Evolutionary conservation across 2,888 invertebrate genomes (phyloP).

Genomic region (Sinhomidia bicolor): DNA sequence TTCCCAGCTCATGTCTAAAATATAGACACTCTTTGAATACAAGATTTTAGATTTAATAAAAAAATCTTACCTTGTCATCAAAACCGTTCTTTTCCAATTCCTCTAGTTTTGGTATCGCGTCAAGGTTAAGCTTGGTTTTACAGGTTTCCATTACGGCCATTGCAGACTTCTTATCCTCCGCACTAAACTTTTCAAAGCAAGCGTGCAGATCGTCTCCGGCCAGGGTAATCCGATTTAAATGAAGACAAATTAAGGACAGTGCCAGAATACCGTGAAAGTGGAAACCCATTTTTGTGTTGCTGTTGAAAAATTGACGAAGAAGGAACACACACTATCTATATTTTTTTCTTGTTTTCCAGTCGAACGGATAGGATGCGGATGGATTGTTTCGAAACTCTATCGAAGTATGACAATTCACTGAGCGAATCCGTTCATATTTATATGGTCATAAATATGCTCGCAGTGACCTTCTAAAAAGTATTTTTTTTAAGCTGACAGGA

Average conservation of each 20-base stretch:
- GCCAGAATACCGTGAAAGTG: neutral
- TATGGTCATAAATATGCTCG: neutral
- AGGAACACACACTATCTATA: no score
- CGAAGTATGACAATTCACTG: neutral
- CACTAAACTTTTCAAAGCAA: slow-evolving; percentile 62
- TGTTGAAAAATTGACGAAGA: no score
- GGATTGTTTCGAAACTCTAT: neutral
- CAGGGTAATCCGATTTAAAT: slow-evolving; percentile 52
- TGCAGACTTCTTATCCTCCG: slow-evolving; percentile 51
- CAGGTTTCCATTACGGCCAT: slow-evolving; percentile 59
- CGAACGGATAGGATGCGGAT: neutral
- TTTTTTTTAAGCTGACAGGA: no score
- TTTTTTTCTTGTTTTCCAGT: neutral
- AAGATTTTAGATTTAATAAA: neutral
- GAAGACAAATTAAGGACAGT: slow-evolving; percentile 59
- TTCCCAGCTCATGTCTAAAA: neutral
- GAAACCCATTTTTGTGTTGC: slow-evolving; percentile 46
- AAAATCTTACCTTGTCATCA: slow-evolving; percentile 65
- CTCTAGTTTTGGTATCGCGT: slow-evolving; percentile 51
- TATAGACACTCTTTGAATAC: neutral
- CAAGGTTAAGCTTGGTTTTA: slow-evolving; percentile 61
- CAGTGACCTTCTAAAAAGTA: no score
- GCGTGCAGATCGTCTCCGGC: neutral
- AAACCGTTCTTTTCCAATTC: slow-evolving; percentile 68
- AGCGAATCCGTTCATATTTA: neutral